Evolutionary conservation across 1,140 invertebrate genomes (phyloP).

Genomic region (Hylaeus volcanicus): DNA sequence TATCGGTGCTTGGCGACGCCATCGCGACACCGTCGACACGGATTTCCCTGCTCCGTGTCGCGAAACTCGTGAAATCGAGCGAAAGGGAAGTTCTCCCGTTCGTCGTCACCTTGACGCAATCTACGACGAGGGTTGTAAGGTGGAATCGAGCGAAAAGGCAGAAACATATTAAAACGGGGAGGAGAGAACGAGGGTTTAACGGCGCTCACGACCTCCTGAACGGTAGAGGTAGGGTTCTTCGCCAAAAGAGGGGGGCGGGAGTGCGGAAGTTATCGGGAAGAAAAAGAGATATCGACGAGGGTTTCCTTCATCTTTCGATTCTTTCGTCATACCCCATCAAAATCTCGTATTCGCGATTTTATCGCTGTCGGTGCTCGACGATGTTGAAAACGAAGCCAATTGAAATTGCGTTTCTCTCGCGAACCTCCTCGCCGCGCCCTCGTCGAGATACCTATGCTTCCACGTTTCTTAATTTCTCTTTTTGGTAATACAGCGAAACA

Average conservation of each 20-base stretch:
- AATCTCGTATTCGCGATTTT: background rate
- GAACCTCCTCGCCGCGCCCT: background rate
- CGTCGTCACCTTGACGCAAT: conserved; percentile 27
- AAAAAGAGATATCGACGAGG: conserved; percentile 15
- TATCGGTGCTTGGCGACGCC: background rate
- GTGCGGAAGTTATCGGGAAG: background rate
- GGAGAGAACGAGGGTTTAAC: background rate
- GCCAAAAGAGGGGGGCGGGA: background rate
- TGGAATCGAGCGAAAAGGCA: conserved; percentile 22
- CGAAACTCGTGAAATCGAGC: conserved; percentile 20
- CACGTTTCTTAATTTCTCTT: background rate
- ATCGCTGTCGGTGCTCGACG: conserved; percentile 2
- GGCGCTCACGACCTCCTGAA: conserved; percentile 7
- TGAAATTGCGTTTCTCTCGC: background rate
- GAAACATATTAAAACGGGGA: conserved; percentile 33
- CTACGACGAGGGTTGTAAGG: background rate
- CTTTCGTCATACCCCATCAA: background rate
- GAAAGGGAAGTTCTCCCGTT: background rate
- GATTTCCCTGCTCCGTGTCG: conserved; percentile 6
- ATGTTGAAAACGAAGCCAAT: conserved; percentile 26
- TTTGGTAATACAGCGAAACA: no score
- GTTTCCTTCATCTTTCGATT: background rate
- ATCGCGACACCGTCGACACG: background rate
- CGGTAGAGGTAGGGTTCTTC: background rate
- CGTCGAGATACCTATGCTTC: background rate